A percentile compares a stretch with the other conserved stretches of the same genome.
Conservation (phyloP, 2,888 invertebrate genomes). For the Archips crataeganus region DNA sequence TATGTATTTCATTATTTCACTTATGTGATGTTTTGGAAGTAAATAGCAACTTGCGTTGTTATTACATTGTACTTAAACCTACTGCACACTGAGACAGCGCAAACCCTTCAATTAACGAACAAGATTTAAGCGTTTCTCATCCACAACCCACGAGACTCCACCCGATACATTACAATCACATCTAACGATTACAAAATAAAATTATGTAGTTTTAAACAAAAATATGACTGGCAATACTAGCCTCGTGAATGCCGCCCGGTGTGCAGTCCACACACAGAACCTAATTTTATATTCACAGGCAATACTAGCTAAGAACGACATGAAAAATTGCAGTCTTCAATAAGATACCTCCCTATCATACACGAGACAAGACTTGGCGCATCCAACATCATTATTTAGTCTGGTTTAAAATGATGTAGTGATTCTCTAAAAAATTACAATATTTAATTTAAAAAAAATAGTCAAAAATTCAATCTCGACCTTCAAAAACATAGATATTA, state of each 20-base stretch:
- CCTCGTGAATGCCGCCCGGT: conserved; percentile 19
- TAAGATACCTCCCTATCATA: conserved; percentile 72
- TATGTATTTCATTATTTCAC: conserved; percentile 75
- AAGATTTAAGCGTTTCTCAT: conserved; percentile 25
- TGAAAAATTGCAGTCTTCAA: conserved; percentile 83
- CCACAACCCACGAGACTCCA: conserved; percentile 25
- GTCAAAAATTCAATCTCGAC: background rate
- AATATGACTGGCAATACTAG: conserved; percentile 4
- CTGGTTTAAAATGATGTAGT: background rate
- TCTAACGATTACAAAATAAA: conserved; percentile 2
- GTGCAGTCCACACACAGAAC: conserved; percentile 54
- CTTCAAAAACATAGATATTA: too few species aligned
- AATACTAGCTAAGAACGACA: conserved; percentile 72
- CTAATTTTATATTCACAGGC: conserved; percentile 71
- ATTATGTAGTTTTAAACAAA: background rate
- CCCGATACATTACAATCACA: conserved; percentile 1
- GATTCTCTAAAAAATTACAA: background rate
- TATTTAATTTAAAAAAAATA: background rate
- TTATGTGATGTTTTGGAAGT: conserved; percentile 75
- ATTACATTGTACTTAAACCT: conserved; percentile 42
- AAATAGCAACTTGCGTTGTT: conserved; percentile 47
- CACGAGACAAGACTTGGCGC: conserved; percentile 78
- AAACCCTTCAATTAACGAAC: conserved; percentile 8
- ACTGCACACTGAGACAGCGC: conserved; percentile 54
- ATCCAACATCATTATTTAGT: conserved; percentile 47